A percentile compares a stretch with the other conserved stretches of the same genome.
These are phyloP conservation scores for Macrochelys suwanniensis DNA, from an alignment of 2,797 vertebrate genomes.

Conservation along the genomic window DNA sequence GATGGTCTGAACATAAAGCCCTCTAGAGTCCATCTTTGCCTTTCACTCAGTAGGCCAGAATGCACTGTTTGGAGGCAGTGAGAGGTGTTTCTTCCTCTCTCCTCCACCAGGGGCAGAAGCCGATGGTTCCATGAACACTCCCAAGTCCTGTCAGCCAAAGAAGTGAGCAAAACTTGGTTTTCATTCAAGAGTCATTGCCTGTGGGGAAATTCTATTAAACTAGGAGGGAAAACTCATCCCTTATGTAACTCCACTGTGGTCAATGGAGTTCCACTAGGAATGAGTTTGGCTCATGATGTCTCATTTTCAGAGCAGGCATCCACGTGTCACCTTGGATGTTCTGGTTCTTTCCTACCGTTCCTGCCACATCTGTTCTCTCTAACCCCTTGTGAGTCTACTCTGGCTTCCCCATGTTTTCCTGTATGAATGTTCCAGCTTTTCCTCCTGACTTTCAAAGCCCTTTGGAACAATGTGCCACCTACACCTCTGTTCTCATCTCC, in stretches of 20 bases:
- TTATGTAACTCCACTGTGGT: background rate
- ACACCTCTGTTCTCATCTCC: background rate
- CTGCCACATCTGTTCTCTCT: background rate
- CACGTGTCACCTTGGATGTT: background rate
- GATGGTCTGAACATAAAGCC: constrained; percentile 11
- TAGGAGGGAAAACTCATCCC: background rate
- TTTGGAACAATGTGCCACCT: background rate
- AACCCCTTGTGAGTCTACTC: background rate
- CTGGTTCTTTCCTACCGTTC: background rate
- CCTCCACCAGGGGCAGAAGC: background rate
- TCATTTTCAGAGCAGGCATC: background rate
- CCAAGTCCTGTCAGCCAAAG: constrained; percentile 9
- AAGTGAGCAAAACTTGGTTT: background rate
- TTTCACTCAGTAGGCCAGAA: constrained; percentile 28
- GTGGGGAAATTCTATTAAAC: background rate
- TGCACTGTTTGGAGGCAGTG: constrained; percentile 16
- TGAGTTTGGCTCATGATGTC: background rate
- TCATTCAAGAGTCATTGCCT: background rate
- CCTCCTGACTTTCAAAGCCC: background rate
- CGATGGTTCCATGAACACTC: background rate
- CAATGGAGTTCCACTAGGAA: background rate
- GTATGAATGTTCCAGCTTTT: background rate
- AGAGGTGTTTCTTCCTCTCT: constrained; percentile 43
- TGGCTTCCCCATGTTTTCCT: background rate
- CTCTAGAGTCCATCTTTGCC: constrained; percentile 3